phyloP scores from a whole-genome alignment of 2,797 vertebrate genomes.

The Gymnodraco acuticeps region DNA sequence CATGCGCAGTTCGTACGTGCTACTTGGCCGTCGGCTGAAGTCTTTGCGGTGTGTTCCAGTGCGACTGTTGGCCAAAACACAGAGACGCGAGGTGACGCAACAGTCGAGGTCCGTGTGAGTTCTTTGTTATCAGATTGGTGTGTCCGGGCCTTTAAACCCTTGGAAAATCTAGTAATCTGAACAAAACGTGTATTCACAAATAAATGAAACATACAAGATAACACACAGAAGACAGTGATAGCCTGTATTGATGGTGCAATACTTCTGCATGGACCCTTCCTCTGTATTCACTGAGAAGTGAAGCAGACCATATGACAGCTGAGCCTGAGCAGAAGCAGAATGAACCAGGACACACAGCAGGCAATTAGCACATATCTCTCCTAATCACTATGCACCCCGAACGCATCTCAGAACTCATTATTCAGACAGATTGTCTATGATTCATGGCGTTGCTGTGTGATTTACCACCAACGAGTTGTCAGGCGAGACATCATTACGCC shows the following conservation, averaged over 20 bases:
- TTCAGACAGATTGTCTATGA: slow-evolving; percentile 65
- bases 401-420: slow-evolving; percentile 53
- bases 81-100: no score
- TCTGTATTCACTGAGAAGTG: slow-evolving; percentile 10
- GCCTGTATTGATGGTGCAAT: slow-evolving; percentile 16
- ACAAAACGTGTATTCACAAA: not conserved
- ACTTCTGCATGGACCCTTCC: not conserved
- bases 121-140: no score
- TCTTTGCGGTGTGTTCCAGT: no score
- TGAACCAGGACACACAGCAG: slow-evolving; percentile 58
- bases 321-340: slow-evolving; percentile 31
- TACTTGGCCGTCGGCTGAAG: no score
- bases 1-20: no score
- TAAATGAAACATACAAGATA: not conserved
- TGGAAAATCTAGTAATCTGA: not conserved
- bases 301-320: slow-evolving; percentile 46
- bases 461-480: slow-evolving; percentile 58
- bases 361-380: slow-evolving; percentile 63
- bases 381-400: slow-evolving; percentile 45
- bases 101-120: no score
- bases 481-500: slow-evolving; percentile 55
- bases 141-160: no score
- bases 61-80: no score
- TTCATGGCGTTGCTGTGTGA: slow-evolving; percentile 55
- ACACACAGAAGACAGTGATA: not conserved